Conservation (phyloP, 2,797 vertebrate species). For the Enteromius anoplus region DNA sequence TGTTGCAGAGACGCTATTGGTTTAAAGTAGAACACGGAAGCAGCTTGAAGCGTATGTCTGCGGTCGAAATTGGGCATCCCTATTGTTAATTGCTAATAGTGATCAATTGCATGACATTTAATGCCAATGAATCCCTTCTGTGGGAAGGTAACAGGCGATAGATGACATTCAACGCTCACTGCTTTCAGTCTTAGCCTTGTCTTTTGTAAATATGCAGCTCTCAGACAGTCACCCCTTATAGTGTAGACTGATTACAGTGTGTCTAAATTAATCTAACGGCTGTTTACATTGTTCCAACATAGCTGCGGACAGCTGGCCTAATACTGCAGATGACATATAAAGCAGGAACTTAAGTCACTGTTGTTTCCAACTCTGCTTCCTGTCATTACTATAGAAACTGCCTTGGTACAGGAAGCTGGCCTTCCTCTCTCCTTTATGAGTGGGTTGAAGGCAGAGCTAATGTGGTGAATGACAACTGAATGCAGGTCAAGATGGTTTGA, state of each 20-base stretch:
- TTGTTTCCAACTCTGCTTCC: slow-evolving; percentile 63
- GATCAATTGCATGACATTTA: neutral
- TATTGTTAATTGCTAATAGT: neutral
- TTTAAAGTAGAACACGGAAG: too few relatives aligned
- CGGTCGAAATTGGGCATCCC: too few relatives aligned
- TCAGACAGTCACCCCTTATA: neutral
- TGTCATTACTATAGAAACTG: slow-evolving; percentile 58
- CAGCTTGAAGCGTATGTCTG: too few relatives aligned
- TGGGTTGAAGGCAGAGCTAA: slow-evolving; percentile 48
- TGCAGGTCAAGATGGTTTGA: slow-evolving; percentile 37
- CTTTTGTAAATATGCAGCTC: neutral
- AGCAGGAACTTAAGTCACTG: slow-evolving; percentile 58
- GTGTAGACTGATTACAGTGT: neutral
- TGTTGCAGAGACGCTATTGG: too few relatives aligned
- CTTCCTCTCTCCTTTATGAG: slow-evolving; percentile 58
- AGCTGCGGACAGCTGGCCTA: slow-evolving; percentile 49
- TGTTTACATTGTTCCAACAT: slow-evolving; percentile 22
- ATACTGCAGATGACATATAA: slow-evolving; percentile 50
- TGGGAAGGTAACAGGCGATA: neutral
- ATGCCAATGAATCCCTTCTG: neutral
- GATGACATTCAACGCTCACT: neutral
- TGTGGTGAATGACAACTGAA: slow-evolving; percentile 41
- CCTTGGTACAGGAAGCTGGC: slow-evolving; percentile 59
- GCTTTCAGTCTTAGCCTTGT: neutral
- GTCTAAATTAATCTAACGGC: slow-evolving; percentile 35